A percentile compares a stretch with the other conserved stretches of the same genome.
Conservation (phyloP, 2,113 vertebrate genomes). For the Chloebia gouldiae region DNA sequence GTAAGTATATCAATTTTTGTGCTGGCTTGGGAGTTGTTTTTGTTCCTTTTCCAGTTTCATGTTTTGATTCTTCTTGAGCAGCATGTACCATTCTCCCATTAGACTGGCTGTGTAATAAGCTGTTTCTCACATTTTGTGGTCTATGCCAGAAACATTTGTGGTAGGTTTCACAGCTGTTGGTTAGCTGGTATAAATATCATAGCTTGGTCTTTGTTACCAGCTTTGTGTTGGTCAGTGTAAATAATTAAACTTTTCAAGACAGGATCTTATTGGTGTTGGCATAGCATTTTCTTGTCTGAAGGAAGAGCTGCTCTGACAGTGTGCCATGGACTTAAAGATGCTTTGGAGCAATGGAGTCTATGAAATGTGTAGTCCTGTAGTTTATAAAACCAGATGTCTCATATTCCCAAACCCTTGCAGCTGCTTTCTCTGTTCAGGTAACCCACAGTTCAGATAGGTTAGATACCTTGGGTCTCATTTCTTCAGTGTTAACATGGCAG, state of each 20-base stretch:
- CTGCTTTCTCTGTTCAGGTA: background rate
- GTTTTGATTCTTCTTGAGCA: conserved; percentile 26
- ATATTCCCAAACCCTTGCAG: background rate
- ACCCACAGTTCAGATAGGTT: background rate
- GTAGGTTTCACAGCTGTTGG: background rate
- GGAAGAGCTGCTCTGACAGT: background rate
- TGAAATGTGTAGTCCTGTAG: background rate
- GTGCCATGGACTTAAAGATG: background rate
- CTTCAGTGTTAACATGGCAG: background rate
- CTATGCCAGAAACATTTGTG: background rate
- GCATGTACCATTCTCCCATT: background rate
- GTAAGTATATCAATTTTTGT: background rate
- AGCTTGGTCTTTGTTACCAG: background rate
- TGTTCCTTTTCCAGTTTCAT: conserved; percentile 2
- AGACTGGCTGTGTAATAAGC: conserved; percentile 59
- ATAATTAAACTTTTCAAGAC: conserved; percentile 20
- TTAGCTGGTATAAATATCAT: background rate
- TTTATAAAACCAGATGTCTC: background rate
- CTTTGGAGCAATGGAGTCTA: background rate
- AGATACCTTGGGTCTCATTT: background rate
- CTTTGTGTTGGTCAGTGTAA: conserved; percentile 8
- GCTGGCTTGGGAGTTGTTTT: background rate
- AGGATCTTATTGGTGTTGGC: background rate
- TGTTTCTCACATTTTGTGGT: background rate
- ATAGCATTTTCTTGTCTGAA: background rate